Conservation (phyloP, 2,797 vertebrate genomes). For the Melanotaenia trifasciata region DNA sequence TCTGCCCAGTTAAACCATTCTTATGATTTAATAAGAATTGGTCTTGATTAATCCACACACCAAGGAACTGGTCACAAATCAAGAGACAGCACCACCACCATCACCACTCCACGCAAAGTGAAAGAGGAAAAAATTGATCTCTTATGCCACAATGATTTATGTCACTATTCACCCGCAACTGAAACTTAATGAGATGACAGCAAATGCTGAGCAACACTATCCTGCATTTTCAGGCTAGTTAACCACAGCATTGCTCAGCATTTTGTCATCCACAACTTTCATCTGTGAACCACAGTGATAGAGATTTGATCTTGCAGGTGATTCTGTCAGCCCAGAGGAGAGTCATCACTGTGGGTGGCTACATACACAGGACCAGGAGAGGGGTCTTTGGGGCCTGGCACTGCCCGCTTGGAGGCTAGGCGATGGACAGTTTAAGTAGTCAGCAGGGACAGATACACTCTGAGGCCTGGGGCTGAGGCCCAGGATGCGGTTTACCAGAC, state of each 20-base stretch:
- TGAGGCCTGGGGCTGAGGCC: conserved; percentile 89
- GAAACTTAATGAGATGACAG: conserved; percentile 31
- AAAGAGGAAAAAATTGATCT: conserved; percentile 32
- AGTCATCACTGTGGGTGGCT: conserved; percentile 45
- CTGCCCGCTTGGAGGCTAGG: conserved; percentile 79
- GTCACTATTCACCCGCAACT: conserved; percentile 39
- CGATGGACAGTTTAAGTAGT: conserved; percentile 86
- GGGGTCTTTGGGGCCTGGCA: conserved; percentile 89
- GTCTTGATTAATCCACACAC: conserved; percentile 35
- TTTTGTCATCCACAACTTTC: conserved; percentile 38
- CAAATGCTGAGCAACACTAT: conserved; percentile 53
- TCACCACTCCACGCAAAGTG: conserved; percentile 38
- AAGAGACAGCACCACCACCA: conserved; percentile 45
- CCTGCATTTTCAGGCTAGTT: conserved; percentile 5
- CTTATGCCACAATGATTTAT: conserved; percentile 19
- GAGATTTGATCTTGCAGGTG: conserved; percentile 28
- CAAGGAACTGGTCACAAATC: conserved; percentile 34
- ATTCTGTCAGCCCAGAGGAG: conserved; percentile 58
- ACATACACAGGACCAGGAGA: conserved; percentile 97
- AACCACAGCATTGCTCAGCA: conserved; percentile 46
- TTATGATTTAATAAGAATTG: conserved; percentile 17
- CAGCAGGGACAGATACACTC: conserved; percentile 89
- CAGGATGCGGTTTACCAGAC: conserved; percentile 97
- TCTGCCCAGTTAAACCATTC: conserved; percentile 15
- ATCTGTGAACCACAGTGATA: conserved; percentile 20